phyloP scores from a whole-genome alignment of 2,797 vertebrate species.

The Brotula barbata region DNA sequence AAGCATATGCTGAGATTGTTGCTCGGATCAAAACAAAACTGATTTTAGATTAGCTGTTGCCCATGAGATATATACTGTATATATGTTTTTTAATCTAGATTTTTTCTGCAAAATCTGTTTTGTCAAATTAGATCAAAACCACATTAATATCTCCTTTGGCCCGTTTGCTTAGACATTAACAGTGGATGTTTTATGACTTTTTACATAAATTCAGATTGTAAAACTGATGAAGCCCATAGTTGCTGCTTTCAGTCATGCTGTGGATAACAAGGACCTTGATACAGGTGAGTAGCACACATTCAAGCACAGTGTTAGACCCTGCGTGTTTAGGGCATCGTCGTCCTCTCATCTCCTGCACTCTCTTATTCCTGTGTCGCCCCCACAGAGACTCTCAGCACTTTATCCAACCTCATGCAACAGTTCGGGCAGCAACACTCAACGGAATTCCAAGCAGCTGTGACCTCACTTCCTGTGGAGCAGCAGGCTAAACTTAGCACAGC shows the following conservation, averaged over 20 bases:
- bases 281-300: slow-evolving; percentile 61
- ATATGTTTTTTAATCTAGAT: too few species aligned
- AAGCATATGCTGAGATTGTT: too few species aligned
- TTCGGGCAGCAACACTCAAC: slow-evolving; percentile 76
- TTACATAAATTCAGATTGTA: slow-evolving; percentile 55
- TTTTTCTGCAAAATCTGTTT: too few species aligned
- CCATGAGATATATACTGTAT: too few species aligned
- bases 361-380: slow-evolving; percentile 7
- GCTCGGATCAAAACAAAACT: too few species aligned
- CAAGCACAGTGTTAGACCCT: neutral
- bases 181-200: neutral
- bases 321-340: neutral
- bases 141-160: neutral
- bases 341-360: too few species aligned
- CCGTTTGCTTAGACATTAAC: too few species aligned
- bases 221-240: slow-evolving; percentile 75
- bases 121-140: too few species aligned
- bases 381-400: slow-evolving; percentile 78
- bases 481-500: slow-evolving; percentile 70
- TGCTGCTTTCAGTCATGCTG: slow-evolving; percentile 62
- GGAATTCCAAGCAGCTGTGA: slow-evolving; percentile 81
- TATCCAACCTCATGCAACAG: slow-evolving; percentile 75
- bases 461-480: slow-evolving; percentile 79
- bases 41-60: too few species aligned
- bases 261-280: slow-evolving; percentile 69